Evolutionary conservation across 2,888 invertebrate genomes (phyloP).

Genomic region (Anorthoa munda): DNA sequence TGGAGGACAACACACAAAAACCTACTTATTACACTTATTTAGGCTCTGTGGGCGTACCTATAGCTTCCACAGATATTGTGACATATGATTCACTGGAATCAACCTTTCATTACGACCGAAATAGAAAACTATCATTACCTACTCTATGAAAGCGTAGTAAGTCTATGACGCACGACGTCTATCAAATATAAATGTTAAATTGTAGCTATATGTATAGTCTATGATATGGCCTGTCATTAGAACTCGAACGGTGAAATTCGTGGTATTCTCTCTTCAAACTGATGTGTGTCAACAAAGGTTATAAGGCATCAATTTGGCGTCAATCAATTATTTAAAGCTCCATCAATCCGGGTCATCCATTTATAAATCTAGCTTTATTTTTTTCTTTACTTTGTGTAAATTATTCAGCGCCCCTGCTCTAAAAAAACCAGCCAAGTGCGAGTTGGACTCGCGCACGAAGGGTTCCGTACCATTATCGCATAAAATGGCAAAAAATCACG

Average conservation of each 20-base stretch:
- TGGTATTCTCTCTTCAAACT: background rate
- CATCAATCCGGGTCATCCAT: background rate
- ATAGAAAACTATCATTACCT: constrained; percentile 42
- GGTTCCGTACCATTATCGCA: too few species aligned
- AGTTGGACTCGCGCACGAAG: too few species aligned
- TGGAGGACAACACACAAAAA: background rate
- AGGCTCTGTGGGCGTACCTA: background rate
- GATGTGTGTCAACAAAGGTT: background rate
- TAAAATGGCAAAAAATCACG: too few species aligned
- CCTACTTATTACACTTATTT: constrained; percentile 8
- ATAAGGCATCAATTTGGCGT: background rate
- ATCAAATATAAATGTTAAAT: constrained; percentile 25
- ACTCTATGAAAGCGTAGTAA: constrained; percentile 32
- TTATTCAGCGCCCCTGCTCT: too few species aligned
- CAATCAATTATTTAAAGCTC: background rate
- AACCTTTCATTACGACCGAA: constrained; percentile 50
- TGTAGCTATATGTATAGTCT: background rate
- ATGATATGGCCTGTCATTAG: constrained; percentile 15
- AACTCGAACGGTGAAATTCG: constrained; percentile 5
- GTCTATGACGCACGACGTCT: constrained; percentile 48
- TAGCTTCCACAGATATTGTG: constrained; percentile 21
- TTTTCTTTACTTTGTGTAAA: too few species aligned
- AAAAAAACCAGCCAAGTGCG: too few species aligned
- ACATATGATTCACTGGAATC: constrained; percentile 33
- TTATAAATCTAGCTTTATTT: background rate